Evolutionary conservation across 2,113 vertebrate genomes (phyloP), one percentile per base, ranked within the genome.

Genomic region (Phyllostomus hastatus): DNA sequence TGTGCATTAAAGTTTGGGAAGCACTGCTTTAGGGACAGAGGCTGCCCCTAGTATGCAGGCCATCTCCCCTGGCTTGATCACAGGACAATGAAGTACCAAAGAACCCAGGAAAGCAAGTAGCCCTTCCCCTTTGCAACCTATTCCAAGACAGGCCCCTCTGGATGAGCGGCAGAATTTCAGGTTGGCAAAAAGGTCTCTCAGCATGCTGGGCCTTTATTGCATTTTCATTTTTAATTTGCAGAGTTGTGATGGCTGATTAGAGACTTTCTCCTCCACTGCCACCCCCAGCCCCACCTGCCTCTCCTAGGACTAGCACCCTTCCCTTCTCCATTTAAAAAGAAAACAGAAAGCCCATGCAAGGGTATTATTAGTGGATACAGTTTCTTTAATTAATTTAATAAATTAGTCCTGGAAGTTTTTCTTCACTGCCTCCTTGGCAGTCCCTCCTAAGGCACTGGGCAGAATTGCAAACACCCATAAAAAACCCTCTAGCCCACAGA

Each of bases 301-400:
- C 35, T 50, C 70, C 41, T 5, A 24, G 26, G 3, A 14, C 81
- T 81, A 38, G 80, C 80, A n/a, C n/a, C 76, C 38, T 48, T n/a
- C 59, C 76, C n/a, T 31, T 35, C 46, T 69, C 54, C 46, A 46
- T 50, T 80, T 35, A 41, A 81, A 67, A 38, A 88, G 79, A 83
- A 88, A 92, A 57, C 70, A 76, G 83, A 95, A 88, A 69, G 35
- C 66, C 50, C 76, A 78, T 3, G 0, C 52, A 43, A 95, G 84
- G 59, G 35, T 11, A 22, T 70, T 9, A 0, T 70, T 48, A 19
- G n/a, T 35, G 33, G 61, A 31, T 31, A 76, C 43, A 8, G 35
- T 50, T 76, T 76, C 79, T 95, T 95, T 90, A 95, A 97, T 93
- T 97, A 91, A 96, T 92, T 95, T 95, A 97, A 88, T 96, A 97